phyloP scores from a whole-genome alignment of 2,888 invertebrate genomes.

The Pterostichus madidus region DNA sequence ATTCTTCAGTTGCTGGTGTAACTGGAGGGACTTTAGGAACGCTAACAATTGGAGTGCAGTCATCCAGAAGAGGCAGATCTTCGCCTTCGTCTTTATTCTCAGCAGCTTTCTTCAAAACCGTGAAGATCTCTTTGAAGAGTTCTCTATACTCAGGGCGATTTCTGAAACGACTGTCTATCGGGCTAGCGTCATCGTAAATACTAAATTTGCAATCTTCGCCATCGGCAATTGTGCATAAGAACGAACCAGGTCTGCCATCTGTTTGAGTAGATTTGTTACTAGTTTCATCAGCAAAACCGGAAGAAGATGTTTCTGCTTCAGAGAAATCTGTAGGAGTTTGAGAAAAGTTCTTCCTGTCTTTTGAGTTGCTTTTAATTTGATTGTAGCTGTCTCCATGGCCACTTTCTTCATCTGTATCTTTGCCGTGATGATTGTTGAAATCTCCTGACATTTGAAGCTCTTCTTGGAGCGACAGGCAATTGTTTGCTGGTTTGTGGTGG shows the following conservation, averaged over 20 bases:
- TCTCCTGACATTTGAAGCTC: slow-evolving; percentile 88
- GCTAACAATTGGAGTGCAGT: slow-evolving; percentile 77
- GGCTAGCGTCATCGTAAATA: slow-evolving; percentile 88
- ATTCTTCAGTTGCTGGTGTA: slow-evolving; percentile 84
- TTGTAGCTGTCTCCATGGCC: slow-evolving; percentile 79
- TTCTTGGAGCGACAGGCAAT: slow-evolving; percentile 82
- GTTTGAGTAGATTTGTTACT: slow-evolving; percentile 92
- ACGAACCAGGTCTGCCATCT: slow-evolving; percentile 88
- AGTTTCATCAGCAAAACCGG: slow-evolving; percentile 91
- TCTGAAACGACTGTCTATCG: slow-evolving; percentile 89
- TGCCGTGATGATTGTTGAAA: slow-evolving; percentile 81
- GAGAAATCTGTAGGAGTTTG: slow-evolving; percentile 90
- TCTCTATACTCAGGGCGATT: slow-evolving; percentile 90
- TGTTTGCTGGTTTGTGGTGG: slow-evolving; percentile 78
- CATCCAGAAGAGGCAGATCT: slow-evolving; percentile 85
- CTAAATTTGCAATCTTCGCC: slow-evolving; percentile 92
- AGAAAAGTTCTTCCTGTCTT: slow-evolving; percentile 81
- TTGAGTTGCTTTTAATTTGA: slow-evolving; percentile 75
- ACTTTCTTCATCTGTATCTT: slow-evolving; percentile 84
- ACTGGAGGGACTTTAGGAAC: slow-evolving; percentile 83
- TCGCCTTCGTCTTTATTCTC: slow-evolving; percentile 91
- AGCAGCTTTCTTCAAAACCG: slow-evolving; percentile 89
- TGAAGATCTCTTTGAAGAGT: slow-evolving; percentile 91
- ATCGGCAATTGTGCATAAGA: slow-evolving; percentile 90
- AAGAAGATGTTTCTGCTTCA: slow-evolving; percentile 91